A percentile compares a stretch with the other conserved stretches of the same genome.
Conservation (phyloP, 1,140 invertebrate species). For the Chymomyza costata region DNA sequence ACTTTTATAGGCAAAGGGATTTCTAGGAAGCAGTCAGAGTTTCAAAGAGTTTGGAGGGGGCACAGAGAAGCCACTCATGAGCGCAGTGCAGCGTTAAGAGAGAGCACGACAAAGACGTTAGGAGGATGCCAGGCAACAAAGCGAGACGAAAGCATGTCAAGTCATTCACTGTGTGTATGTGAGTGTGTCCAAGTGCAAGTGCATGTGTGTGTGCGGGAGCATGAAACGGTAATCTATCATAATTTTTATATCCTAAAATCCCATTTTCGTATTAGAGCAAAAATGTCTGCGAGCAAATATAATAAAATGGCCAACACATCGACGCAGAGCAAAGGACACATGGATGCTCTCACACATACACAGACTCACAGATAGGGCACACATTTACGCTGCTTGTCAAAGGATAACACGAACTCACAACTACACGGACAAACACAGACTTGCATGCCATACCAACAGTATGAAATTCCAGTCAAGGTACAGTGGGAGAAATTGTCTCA, state of each 20-base stretch:
- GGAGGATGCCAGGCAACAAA: conserved; percentile 31
- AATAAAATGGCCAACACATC: conserved; percentile 70
- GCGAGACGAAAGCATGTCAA: conserved; percentile 32
- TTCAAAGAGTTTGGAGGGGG: too few relatives aligned
- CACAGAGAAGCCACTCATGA: too few relatives aligned
- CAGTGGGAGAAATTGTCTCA: too few relatives aligned
- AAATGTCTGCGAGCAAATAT: conserved; percentile 73
- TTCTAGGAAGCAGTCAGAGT: too few relatives aligned
- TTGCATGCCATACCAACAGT: conserved; percentile 48
- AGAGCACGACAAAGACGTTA: conserved; percentile 4
- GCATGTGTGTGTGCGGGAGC: conserved; percentile 17
- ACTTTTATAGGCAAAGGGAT: conserved; percentile 68
- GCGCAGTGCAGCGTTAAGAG: too few relatives aligned
- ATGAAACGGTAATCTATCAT: conserved; percentile 73
- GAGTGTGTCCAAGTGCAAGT: conserved; percentile 3
- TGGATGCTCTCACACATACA: background rate
- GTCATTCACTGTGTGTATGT: conserved; percentile 13
- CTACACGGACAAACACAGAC: conserved; percentile 3
- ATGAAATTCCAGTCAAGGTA: conserved; percentile 70
- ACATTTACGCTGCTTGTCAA: conserved; percentile 66
- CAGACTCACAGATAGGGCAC: conserved; percentile 13
- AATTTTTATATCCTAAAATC: conserved; percentile 75
- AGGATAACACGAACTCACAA: conserved; percentile 55
- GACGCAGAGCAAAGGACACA: conserved; percentile 25
- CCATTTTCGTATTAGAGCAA: conserved; percentile 74